Conservation (phyloP, 2,888 invertebrate species). For the Epinotia demarniana region DNA sequence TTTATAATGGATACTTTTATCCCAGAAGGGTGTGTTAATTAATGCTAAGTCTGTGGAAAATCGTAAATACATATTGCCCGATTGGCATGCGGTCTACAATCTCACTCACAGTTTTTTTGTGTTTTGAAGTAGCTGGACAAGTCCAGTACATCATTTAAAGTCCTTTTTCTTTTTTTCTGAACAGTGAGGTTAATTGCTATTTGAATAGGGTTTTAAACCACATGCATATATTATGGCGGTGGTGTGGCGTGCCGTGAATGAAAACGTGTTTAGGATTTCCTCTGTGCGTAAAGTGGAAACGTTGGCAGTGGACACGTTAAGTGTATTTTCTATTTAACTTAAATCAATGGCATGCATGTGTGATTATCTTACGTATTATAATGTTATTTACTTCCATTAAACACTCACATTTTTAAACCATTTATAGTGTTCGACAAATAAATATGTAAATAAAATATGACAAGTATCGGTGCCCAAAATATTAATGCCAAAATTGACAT, state of each 20-base stretch:
- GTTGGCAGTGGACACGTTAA: constrained; percentile 4
- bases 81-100: background rate
- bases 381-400: too few relatives aligned
- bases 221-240: constrained; percentile 9
- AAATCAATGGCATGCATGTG: background rate
- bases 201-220: constrained; percentile 33
- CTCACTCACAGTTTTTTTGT: background rate
- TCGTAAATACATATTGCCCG: background rate
- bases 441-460: too few relatives aligned
- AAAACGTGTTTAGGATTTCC: constrained; percentile 42
- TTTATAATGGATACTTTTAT: too few relatives aligned
- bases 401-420: too few relatives aligned
- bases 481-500: too few relatives aligned
- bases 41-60: too few relatives aligned
- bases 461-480: too few relatives aligned
- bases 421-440: too few relatives aligned
- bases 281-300: constrained; percentile 12
- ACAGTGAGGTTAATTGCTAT: constrained; percentile 27
- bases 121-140: constrained; percentile 12
- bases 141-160: constrained; percentile 14
- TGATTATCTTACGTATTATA: background rate
- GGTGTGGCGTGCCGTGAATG: constrained; percentile 13
- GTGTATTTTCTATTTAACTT: background rate
- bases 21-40: too few relatives aligned
- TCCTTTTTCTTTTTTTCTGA: constrained; percentile 17